Conservation (phyloP, 2,113 vertebrate genomes). For the Aramus guarauna region DNA sequence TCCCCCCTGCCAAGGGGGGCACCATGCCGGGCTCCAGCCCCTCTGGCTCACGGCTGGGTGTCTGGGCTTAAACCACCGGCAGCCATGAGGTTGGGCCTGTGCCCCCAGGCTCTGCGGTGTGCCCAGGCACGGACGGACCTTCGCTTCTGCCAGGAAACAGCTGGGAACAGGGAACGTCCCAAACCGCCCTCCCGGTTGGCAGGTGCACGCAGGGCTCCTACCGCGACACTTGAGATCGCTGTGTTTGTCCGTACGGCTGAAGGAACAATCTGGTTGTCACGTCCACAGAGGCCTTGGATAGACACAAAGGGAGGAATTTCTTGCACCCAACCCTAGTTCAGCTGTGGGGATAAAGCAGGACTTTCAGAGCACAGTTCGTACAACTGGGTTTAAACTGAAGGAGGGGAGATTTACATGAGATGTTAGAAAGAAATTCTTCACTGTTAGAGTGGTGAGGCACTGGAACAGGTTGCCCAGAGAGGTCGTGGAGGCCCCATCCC, state of each 20-base stretch:
- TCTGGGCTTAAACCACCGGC: not conserved
- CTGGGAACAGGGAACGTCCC: not conserved
- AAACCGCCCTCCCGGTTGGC: not conserved
- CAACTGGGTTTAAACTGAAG: too few species aligned
- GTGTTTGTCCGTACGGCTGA: not conserved
- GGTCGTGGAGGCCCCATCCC: too few species aligned
- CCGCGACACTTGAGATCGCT: not conserved
- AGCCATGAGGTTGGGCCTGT: not conserved
- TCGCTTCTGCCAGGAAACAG: not conserved
- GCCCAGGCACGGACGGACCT: accelerated
- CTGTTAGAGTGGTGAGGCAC: too few species aligned
- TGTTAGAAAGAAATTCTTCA: too few species aligned
- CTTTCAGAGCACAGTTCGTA: not conserved
- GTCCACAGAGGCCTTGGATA: not conserved
- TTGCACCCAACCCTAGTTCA: not conserved
- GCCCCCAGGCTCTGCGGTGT: not conserved
- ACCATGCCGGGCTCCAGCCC: not conserved
- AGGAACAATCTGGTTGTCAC: not conserved
- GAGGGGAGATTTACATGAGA: too few species aligned
- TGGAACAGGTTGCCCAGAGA: too few species aligned
- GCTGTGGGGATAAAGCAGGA: not conserved
- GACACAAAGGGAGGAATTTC: not conserved
- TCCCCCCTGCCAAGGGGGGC: not conserved
- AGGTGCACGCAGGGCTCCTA: not conserved
- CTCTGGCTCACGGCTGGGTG: not conserved